These are phyloP conservation scores for Conger conger DNA, from an alignment of 2,113 vertebrate species.

Conservation along the genomic window DNA sequence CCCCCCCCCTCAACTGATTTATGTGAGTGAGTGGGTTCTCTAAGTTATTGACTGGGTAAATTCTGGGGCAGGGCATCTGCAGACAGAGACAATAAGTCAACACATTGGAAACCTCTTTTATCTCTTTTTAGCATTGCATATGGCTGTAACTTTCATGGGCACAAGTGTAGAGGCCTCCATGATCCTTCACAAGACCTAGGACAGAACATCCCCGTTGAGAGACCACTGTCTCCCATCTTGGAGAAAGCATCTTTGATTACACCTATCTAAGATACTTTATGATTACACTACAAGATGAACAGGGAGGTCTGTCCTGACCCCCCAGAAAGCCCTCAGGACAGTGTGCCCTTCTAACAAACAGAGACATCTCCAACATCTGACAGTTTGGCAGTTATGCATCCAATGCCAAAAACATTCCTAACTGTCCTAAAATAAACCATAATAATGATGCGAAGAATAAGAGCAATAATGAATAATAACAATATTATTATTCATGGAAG, in stretches of 20 bases:
- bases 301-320: not conserved
- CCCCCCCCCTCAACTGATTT: not conserved
- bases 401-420: not conserved
- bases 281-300: not conserved
- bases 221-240: not conserved
- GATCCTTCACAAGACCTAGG: not conserved
- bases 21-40: not conserved
- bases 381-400: not conserved
- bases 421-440: slow-evolving; percentile 5
- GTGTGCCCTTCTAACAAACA: not conserved
- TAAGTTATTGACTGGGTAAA: not conserved
- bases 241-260: not conserved
- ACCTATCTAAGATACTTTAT: not conserved
- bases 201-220: not conserved
- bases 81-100: not conserved
- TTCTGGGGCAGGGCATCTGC: not conserved
- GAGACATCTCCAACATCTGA: not conserved
- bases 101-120: not conserved
- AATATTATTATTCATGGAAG: slow-evolving; percentile 24
- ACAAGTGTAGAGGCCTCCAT: not conserved
- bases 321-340: not conserved
- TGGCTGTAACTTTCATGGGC: not conserved
- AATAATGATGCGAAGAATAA: slow-evolving; percentile 24
- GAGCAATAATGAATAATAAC: slow-evolving; percentile 25
- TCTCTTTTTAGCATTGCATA: not conserved